Evolutionary conservation across 2,888 invertebrate species (phyloP).

Genomic region (Drosophila diplacantha): DNA sequence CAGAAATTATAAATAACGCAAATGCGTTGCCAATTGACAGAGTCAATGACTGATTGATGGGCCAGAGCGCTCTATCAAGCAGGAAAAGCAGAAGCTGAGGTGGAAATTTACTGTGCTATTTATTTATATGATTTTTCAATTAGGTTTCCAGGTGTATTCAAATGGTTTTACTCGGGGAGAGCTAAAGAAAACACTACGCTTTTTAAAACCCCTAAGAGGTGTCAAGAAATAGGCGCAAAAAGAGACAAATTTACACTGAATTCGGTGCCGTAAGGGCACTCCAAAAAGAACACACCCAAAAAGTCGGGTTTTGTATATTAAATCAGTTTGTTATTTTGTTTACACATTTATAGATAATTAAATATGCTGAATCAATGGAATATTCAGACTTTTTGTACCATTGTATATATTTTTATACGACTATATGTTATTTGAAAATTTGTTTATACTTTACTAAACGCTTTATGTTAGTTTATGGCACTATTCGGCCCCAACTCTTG

Average conservation of each 20-base stretch:
- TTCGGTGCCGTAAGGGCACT: neutral
- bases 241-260: neutral
- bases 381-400: neutral
- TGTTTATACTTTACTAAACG: neutral
- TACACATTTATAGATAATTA: neutral
- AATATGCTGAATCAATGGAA: neutral
- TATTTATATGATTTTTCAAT: neutral
- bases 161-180: too few species aligned
- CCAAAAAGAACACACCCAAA: too few species aligned
- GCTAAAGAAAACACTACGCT: neutral
- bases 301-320: neutral
- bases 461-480: neutral
- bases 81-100: constrained; percentile 17
- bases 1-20: constrained; percentile 32
- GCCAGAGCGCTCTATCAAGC: constrained; percentile 5
- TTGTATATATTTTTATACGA: neutral
- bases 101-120: neutral
- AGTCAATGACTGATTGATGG: constrained; percentile 35
- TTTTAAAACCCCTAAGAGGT: neutral
- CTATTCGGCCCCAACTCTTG: neutral
- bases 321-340: neutral
- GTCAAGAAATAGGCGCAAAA: neutral
- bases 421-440: neutral
- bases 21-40: constrained; percentile 11
- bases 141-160: neutral